Conservation (phyloP, 2,888 invertebrate species). For the Meloe dianella region DNA sequence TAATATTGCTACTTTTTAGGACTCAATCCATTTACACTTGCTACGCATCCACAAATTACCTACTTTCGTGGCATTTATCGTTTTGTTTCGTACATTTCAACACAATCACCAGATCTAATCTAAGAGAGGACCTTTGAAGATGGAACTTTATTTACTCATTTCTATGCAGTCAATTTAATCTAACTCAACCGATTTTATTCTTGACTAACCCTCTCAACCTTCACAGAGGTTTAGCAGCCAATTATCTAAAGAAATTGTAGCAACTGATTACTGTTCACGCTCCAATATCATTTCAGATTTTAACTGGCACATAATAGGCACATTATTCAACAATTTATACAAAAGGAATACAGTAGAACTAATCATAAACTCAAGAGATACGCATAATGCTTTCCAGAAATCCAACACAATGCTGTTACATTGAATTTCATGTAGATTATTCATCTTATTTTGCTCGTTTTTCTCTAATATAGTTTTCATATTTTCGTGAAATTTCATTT, state of each 20-base stretch:
- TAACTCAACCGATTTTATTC: conserved; percentile 5
- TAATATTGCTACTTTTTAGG: conserved; percentile 46
- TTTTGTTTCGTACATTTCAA: conserved; percentile 1
- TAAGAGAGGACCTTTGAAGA: not conserved
- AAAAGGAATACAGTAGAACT: not conserved
- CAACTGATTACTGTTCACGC: not conserved
- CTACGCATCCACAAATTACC: conserved; percentile 12
- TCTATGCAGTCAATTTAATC: conserved; percentile 8
- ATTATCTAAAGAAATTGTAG: not conserved
- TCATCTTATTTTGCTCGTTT: no score
- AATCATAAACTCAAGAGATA: not conserved
- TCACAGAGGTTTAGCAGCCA: not conserved
- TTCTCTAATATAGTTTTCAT: no score
- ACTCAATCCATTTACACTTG: conserved; percentile 48
- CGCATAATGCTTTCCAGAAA: not conserved
- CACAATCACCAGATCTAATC: conserved; percentile 2
- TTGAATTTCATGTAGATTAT: not conserved
- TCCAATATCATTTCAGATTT: not conserved
- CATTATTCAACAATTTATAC: not conserved
- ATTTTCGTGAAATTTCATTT: not conserved
- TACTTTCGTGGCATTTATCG: not conserved
- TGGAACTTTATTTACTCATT: not conserved
- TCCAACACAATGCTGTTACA: not conserved
- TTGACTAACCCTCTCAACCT: not conserved
- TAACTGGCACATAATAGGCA: not conserved